Evolutionary conservation across 1,140 invertebrate genomes (phyloP), one percentile per base, ranked within the genome.

Genomic region (Acromyrmex echinatior): DNA sequence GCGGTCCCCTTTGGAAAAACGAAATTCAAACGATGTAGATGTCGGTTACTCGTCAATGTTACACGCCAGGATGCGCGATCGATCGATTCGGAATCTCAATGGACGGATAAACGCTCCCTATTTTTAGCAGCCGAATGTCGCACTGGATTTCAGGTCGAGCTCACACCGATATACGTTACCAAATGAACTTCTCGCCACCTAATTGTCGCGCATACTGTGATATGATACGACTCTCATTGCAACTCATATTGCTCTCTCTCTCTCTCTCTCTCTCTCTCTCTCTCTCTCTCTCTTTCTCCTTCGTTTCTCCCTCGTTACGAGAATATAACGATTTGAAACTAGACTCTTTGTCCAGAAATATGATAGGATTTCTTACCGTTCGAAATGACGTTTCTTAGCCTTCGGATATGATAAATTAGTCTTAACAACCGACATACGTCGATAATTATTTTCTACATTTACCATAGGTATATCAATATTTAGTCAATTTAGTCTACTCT

Each of bases 1-100:
- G 18, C 70, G 35, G 56, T 35, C 70, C 70, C 45, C 70, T 76
- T 84, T 84, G 80, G 58, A 74, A 76, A 84, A 84, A 76, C 80
- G 58, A 84, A 84, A 84, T 84, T 84, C 70, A 84, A 84, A 76
- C 70, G 56, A 84, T 82, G 80, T 82, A 82, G 71, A 82, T 84
- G 70, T 84, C 80, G 80, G 80, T 84, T 84, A 84, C 39, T 51
- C 80, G 65, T 71, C 31, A 70, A 28, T 21, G 80, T 84, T 76
- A 84, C 80, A 76, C 56, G 80, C 35, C 70, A 84, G 70, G 56
- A 84, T 76, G 80, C 80, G 80, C 63, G 66, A 82, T 74, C 80
- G 80, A 84, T 84, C 80, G 80, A 76, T 76, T 28, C 39, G 80
- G 80, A 84, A 74, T 84, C 80, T 84, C 80, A 84, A 84, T 84